Percentiles rank a stretch among this genome's conserved stretches.
Evolutionary conservation across 2,113 vertebrate species (phyloP).

Genomic region (Aptenodytes forsteri): DNA sequence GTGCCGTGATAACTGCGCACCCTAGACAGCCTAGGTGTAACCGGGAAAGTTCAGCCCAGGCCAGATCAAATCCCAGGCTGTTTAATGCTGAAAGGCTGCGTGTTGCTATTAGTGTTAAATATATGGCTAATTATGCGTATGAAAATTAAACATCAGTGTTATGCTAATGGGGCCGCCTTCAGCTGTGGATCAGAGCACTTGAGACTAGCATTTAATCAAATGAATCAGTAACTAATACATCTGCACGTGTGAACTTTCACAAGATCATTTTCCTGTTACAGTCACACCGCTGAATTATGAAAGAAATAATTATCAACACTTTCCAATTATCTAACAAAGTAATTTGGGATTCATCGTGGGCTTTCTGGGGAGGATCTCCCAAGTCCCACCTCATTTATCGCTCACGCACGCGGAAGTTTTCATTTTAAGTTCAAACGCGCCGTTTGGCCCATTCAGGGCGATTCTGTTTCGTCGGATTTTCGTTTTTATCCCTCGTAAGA

Average conservation of each 20-base stretch:
- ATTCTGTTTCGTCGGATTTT: neutral
- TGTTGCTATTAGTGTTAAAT: conserved; percentile 95
- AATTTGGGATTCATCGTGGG: conserved; percentile 75
- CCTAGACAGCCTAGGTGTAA: conserved; percentile 73
- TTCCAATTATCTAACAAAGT: conserved; percentile 82
- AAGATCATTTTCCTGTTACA: conserved; percentile 78
- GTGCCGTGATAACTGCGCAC: conserved; percentile 61
- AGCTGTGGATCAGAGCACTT: conserved; percentile 90
- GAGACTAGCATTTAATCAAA: conserved; percentile 95
- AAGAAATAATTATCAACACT: conserved; percentile 81
- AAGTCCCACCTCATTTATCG: conserved; percentile 55
- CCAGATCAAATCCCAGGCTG: conserved; percentile 81
- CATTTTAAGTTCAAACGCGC: neutral
- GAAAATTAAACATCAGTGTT: conserved; percentile 99
- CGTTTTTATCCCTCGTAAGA: neutral
- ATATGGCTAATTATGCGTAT: conserved; percentile 99
- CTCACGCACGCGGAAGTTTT: conserved; percentile 47
- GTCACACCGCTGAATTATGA: conserved; percentile 77
- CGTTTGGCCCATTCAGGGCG: neutral
- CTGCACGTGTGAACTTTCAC: conserved; percentile 86
- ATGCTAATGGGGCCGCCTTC: conserved; percentile 95
- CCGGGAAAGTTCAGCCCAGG: conserved; percentile 79
- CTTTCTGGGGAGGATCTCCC: conserved; percentile 61
- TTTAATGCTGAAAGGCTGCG: conserved; percentile 84
- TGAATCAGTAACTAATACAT: conserved; percentile 89